Evolutionary conservation across 2,113 vertebrate species (phyloP).

Genomic region (Promerops cafer): DNA sequence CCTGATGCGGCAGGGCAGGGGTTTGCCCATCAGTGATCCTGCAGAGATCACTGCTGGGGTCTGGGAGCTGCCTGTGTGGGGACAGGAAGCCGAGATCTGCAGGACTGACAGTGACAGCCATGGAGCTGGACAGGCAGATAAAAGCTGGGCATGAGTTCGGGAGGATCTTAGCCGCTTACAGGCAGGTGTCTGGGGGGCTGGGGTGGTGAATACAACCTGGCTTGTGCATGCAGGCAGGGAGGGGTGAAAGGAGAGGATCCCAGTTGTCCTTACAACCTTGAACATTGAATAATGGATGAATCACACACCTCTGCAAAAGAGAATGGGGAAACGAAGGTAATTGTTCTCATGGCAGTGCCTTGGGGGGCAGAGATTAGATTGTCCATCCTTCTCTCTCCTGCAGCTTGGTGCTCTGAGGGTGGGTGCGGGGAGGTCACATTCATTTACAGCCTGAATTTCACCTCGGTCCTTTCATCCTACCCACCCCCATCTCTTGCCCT

Average conservation of each 20-base stretch:
- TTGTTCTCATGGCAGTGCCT: neutral
- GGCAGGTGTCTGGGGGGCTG: neutral
- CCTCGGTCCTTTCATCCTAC: neutral
- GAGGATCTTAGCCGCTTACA: neutral
- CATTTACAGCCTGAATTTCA: slow-evolving; percentile 1
- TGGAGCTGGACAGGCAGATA: neutral
- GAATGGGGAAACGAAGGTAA: neutral
- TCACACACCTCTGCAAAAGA: neutral
- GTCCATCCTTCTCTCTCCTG: neutral
- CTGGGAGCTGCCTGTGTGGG: neutral
- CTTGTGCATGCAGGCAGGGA: neutral
- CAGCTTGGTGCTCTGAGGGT: neutral
- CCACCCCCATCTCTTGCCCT: neutral
- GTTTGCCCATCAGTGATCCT: neutral
- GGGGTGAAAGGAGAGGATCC: neutral
- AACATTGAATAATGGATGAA: slow-evolving; percentile 20
- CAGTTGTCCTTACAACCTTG: neutral
- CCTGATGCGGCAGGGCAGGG: fast-evolving
- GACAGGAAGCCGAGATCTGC: neutral
- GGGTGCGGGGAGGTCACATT: neutral
- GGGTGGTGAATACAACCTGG: neutral
- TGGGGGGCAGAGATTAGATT: neutral
- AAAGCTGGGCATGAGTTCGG: neutral
- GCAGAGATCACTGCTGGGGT: neutral
- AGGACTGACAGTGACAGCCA: neutral